phyloP scores from a whole-genome alignment of 1,140 invertebrate species.

The Dinoponera quadriceps region DNA sequence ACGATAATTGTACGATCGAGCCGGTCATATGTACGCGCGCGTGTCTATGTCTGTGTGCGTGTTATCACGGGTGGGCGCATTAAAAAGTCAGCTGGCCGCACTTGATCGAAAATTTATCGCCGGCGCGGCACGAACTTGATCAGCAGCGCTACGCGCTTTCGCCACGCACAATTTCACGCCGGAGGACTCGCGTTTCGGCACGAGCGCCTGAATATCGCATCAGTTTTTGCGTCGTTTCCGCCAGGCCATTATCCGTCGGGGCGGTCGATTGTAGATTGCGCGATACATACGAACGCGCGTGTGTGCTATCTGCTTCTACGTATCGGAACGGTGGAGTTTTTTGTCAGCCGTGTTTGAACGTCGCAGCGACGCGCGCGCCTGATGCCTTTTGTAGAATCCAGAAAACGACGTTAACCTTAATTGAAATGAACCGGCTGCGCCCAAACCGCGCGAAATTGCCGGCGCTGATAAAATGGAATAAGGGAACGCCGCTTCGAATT shows the following conservation, averaged over 20 bases:
- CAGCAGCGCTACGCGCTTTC: background rate
- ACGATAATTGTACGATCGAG: background rate
- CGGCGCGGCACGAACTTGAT: background rate
- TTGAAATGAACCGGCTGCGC: slow-evolving; percentile 76
- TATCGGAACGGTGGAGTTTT: slow-evolving; percentile 56
- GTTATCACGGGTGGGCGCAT: too few species aligned
- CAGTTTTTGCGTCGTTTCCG: background rate
- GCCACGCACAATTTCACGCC: background rate
- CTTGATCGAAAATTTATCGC: slow-evolving; percentile 16
- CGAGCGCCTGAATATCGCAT: background rate
- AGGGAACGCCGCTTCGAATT: slow-evolving; percentile 30
- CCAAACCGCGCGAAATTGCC: slow-evolving; percentile 73
- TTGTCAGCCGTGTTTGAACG: slow-evolving; percentile 19
- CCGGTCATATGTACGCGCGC: background rate
- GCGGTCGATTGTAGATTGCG: slow-evolving; percentile 34
- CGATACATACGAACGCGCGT: background rate
- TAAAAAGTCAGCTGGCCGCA: background rate
- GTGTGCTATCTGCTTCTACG: too few species aligned
- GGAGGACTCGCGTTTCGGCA: background rate
- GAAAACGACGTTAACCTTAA: slow-evolving; percentile 74
- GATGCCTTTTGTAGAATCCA: slow-evolving; percentile 67
- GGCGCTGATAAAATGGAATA: slow-evolving; percentile 66
- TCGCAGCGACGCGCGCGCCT: slow-evolving; percentile 44
- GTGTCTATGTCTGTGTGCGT: too few species aligned
- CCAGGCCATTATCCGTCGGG: background rate